phyloP scores from a whole-genome alignment of 1,140 invertebrate species.

The honey bee (Apis mellifera) region DNA sequence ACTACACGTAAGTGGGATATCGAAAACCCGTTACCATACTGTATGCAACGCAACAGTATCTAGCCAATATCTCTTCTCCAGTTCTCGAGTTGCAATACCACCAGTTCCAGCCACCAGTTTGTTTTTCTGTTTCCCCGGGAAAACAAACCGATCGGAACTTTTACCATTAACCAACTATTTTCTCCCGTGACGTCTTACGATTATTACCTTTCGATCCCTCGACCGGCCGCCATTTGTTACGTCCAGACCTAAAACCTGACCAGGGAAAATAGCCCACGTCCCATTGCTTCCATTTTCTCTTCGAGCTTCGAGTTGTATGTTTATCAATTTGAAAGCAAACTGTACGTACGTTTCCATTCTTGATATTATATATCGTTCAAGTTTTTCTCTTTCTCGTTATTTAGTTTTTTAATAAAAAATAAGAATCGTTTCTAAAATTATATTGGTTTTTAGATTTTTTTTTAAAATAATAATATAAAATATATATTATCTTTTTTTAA shows the following conservation, averaged over 20 bases:
- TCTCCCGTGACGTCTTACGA: slow-evolving; percentile 16
- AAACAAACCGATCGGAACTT: slow-evolving; percentile 17
- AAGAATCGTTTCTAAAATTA: too few species aligned
- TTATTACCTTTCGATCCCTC: slow-evolving; percentile 27
- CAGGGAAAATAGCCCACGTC: not conserved
- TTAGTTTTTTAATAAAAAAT: too few species aligned
- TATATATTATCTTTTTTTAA: too few species aligned
- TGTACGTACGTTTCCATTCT: not conserved
- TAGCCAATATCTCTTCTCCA: not conserved
- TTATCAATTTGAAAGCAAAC: slow-evolving; percentile 13
- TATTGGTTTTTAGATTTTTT: too few species aligned
- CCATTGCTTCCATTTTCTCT: not conserved
- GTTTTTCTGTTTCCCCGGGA: not conserved
- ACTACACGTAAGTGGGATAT: slow-evolving; percentile 56
- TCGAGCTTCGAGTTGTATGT: slow-evolving; percentile 13
- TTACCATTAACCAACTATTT: slow-evolving; percentile 24
- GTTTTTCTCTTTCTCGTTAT: not conserved
- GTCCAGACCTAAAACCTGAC: not conserved
- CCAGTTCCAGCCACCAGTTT: not conserved
- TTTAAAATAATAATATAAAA: too few species aligned
- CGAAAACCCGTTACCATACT: slow-evolving; percentile 59
- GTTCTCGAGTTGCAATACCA: not conserved
- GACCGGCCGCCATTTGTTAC: not conserved
- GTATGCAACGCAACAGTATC: slow-evolving; percentile 32
- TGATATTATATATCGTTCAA: too few species aligned